These are phyloP conservation scores for Liolophura sinensis DNA, from an alignment of 1,140 invertebrate species.

Conservation along the genomic window DNA sequence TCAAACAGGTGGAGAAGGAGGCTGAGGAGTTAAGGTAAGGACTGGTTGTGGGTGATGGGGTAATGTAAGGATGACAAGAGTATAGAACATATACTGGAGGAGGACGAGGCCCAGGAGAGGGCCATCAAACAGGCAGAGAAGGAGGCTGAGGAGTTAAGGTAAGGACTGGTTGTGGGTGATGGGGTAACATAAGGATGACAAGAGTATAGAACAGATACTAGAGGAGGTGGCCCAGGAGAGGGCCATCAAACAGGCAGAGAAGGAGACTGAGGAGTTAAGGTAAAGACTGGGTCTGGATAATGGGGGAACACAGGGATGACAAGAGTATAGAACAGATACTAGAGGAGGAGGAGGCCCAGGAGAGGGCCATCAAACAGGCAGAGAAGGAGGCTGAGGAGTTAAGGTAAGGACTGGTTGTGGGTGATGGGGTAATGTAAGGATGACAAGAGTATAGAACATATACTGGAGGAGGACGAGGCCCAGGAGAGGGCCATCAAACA, in stretches of 20 bases:
- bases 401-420: slow-evolving; percentile 29
- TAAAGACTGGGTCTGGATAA: slow-evolving; percentile 62
- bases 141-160: slow-evolving; percentile 51
- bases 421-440: slow-evolving; percentile 47
- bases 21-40: slow-evolving; percentile 41
- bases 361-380: slow-evolving; percentile 51
- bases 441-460: slow-evolving; percentile 60
- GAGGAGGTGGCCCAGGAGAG: slow-evolving; percentile 56
- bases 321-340: slow-evolving; percentile 60
- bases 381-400: slow-evolving; percentile 51
- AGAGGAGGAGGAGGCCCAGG: slow-evolving; percentile 55
- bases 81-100: slow-evolving; percentile 61
- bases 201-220: slow-evolving; percentile 60
- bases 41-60: not conserved
- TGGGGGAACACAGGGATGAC: slow-evolving; percentile 61
- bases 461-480: slow-evolving; percentile 60
- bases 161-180: slow-evolving; percentile 6
- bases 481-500: slow-evolving; percentile 46
- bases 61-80: slow-evolving; percentile 51
- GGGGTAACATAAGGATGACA: slow-evolving; percentile 56
- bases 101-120: slow-evolving; percentile 53
- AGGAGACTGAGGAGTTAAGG: slow-evolving; percentile 54
- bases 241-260: slow-evolving; percentile 53
- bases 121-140: slow-evolving; percentile 54
- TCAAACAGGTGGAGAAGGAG: slow-evolving; percentile 55